Percentiles rank a stretch among this genome's conserved stretches.
These are phyloP conservation scores for Echiichthys vipera DNA, from an alignment of 2,797 vertebrate genomes.

Conservation along the genomic window DNA sequence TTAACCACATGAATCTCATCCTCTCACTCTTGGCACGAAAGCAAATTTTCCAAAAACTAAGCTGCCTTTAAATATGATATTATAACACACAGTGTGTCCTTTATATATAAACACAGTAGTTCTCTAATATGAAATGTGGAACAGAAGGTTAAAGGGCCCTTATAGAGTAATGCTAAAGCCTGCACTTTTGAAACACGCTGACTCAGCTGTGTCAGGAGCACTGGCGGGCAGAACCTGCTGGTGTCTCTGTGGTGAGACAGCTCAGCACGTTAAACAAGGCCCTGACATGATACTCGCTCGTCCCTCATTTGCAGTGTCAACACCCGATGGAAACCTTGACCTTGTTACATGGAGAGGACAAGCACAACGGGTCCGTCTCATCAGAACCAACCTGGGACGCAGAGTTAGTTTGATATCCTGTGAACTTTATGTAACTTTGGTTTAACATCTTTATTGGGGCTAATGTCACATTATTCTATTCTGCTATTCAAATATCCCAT, in stretches of 20 bases:
- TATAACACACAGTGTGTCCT: too few relatives aligned
- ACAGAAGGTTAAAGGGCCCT: background rate
- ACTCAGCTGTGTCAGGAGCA: slow-evolving; percentile 12
- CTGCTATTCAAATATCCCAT: background rate
- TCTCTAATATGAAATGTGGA: background rate
- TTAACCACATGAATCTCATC: background rate
- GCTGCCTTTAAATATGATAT: background rate
- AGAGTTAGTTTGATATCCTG: background rate
- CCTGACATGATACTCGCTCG: background rate
- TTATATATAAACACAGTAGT: too few relatives aligned
- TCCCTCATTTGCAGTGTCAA: background rate
- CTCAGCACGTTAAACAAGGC: slow-evolving; percentile 9
- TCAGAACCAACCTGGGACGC: background rate
- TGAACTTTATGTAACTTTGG: too few relatives aligned
- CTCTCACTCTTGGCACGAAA: background rate
- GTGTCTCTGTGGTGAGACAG: background rate
- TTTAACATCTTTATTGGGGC: too few relatives aligned
- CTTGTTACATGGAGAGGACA: background rate
- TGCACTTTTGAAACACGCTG: slow-evolving; percentile 23
- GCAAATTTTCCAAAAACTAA: background rate
- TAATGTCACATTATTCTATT: background rate
- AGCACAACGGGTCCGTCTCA: background rate
- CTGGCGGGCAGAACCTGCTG: slow-evolving; percentile 9
- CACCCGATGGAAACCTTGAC: slow-evolving; percentile 3
- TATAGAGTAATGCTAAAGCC: slow-evolving; percentile 3